phyloP scores from a whole-genome alignment of 2,888 invertebrate genomes.

The Galeruca laticollis region DNA sequence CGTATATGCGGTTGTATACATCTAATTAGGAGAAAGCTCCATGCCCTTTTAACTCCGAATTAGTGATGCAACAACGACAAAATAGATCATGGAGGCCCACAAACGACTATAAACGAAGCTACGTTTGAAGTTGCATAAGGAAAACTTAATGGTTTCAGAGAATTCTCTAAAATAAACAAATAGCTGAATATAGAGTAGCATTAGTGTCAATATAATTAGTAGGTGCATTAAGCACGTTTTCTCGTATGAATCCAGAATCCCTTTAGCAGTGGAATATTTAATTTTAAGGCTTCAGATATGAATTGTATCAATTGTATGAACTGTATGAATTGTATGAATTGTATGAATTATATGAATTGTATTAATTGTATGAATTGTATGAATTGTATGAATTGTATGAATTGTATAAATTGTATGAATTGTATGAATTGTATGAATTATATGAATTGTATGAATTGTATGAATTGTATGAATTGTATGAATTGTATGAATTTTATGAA shows the following conservation, averaged over 20 bases:
- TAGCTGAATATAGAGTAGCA: neutral
- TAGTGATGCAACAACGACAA: neutral
- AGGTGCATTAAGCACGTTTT: neutral
- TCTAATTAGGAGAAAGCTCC: constrained; percentile 1
- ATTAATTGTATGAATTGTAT: too few species aligned
- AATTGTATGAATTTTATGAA: too few species aligned
- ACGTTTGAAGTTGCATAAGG: neutral
- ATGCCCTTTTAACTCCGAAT: neutral
- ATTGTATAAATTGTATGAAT: too few species aligned
- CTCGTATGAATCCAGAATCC: neutral
- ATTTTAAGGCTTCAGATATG: neutral
- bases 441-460: too few species aligned
- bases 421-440: too few species aligned
- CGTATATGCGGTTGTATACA: neutral
- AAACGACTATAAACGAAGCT: neutral
- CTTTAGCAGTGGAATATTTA: neutral
- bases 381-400: too few species aligned
- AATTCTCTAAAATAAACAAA: constrained; percentile 5
- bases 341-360: neutral
- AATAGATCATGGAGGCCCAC: neutral
- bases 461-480: too few species aligned
- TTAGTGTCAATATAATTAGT: constrained; percentile 3
- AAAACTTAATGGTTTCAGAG: neutral
- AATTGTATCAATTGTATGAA: neutral
- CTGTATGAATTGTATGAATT: neutral